These are phyloP conservation scores for Eugnorisma glareosa DNA, from an alignment of 2,888 invertebrate genomes.

Conservation along the genomic window DNA sequence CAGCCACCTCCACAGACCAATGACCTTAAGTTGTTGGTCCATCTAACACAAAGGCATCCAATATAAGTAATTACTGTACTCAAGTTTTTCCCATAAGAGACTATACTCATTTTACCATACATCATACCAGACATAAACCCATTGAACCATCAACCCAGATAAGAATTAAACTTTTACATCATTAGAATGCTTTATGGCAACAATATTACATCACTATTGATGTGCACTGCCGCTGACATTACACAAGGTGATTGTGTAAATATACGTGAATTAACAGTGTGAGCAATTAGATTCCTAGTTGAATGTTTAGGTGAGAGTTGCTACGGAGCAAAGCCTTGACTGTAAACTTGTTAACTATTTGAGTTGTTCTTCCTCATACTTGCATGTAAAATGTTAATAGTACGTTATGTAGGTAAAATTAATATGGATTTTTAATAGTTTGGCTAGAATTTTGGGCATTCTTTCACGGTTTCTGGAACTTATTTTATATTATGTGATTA, in stretches of 20 bases:
- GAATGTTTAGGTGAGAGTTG: constrained; percentile 36
- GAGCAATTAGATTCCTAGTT: constrained; percentile 53
- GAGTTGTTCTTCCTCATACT: constrained; percentile 16
- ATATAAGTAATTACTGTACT: background rate
- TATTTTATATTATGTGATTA: background rate
- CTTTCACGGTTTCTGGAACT: background rate
- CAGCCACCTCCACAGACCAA: background rate
- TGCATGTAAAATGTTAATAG: background rate
- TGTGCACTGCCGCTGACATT: constrained; percentile 52
- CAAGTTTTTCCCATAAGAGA: background rate
- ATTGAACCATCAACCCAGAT: constrained; percentile 41
- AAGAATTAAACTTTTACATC: constrained; percentile 52
- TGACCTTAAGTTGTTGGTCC: background rate
- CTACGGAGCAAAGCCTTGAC: constrained; percentile 42
- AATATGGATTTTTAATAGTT: background rate
- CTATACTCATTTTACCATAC: background rate
- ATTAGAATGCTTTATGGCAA: constrained; percentile 58
- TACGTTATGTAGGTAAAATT: background rate
- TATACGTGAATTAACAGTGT: constrained; percentile 53
- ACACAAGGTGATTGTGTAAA: constrained; percentile 68
- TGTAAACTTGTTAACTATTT: constrained; percentile 38
- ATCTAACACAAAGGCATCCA: background rate
- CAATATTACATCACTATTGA: constrained; percentile 61
- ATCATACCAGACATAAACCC: background rate
- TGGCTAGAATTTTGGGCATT: no score